Base-by-base conservation (phyloP, 37 sponge, comb jelly and placozoan species). In the Dysidea cf. avara region DNA sequence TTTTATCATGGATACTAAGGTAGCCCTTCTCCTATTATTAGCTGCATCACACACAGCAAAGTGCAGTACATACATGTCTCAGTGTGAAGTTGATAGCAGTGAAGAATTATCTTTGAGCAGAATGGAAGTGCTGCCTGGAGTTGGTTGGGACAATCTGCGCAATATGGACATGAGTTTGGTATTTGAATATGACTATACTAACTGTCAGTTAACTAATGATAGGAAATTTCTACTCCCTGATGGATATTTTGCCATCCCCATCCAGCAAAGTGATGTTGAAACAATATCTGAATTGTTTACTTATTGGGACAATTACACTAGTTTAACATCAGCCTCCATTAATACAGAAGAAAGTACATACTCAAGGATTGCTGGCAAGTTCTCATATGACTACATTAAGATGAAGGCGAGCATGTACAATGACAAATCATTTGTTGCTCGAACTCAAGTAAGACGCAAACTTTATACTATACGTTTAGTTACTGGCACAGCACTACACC, bases 121-220 rank as follows among this genome's bases (percentile, higher is more conserved):
- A 64, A 7, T 40, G 24, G 26, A 66, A 51, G 82, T 73, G 17
- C 54, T 82, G 1, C 82, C 82, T 7, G 82, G 82, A 66, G 34
- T 74, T 47, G 74, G 75, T 1, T 82, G 74, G 74, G 82, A 82
- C 51, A 82, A 82, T 68, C 18, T 82, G 91, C 86, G n/a, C n/a
- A n/a, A n/a, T n/a, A n/a, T n/a, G n/a, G n/a, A n/a, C n/a, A n/a
- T n/a, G n/a, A n/a, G n/a, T n/a, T n/a, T n/a, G n/a, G n/a, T n/a
- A n/a, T n/a, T n/a, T n/a, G n/a, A n/a, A n/a, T n/a, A n/a, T n/a
- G n/a, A n/a, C n/a, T n/a, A n/a, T n/a, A n/a, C n/a, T n/a, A n/a
- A n/a, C n/a, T n/a, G n/a, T n/a, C n/a, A n/a, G n/a, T n/a, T n/a
- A n/a, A n/a, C n/a, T n/a, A n/a, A n/a, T n/a, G n/a, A n/a, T n/a